phyloP scores from a whole-genome alignment of 2,797 vertebrate genomes.

The Enteromius mattozi region DNA sequence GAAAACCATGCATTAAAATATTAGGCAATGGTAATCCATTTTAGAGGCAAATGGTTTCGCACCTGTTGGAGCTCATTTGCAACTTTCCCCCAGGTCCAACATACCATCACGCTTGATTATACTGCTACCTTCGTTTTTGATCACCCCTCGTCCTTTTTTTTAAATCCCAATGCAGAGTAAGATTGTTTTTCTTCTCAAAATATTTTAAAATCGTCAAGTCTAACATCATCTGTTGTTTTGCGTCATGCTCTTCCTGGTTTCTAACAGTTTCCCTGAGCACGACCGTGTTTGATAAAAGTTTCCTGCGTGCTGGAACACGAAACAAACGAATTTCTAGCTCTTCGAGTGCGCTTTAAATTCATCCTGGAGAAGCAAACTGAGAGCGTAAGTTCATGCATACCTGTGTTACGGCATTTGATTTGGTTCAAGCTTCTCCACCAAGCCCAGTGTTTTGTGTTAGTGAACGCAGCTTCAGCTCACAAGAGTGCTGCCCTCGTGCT shows the following conservation, averaged over 20 bases:
- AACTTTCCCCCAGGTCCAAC: constrained; percentile 1
- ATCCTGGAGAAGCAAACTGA: neutral
- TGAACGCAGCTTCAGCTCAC: neutral
- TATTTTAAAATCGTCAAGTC: neutral
- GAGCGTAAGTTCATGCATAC: constrained; percentile 16
- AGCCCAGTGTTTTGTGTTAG: constrained; percentile 10
- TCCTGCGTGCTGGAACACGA: neutral
- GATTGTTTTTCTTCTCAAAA: neutral
- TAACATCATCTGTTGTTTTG: neutral
- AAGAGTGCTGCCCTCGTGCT: neutral
- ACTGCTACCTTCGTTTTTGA: neutral
- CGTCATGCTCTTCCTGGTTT: constrained; percentile 38
- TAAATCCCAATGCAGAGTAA: neutral
- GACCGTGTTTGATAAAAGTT: neutral
- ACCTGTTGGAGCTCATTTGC: constrained; percentile 46
- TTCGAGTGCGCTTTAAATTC: neutral
- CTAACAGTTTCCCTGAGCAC: neutral
- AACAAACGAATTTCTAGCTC: neutral
- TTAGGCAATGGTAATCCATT: neutral
- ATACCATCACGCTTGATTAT: neutral
- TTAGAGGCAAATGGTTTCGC: constrained; percentile 1
- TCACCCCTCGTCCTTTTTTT: neutral
- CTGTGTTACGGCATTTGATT: constrained; percentile 37
- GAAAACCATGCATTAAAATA: neutral
- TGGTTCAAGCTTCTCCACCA: neutral